phyloP scores from a whole-genome alignment of 2,888 invertebrate species.

The Pollenia griseotomentosa region DNA sequence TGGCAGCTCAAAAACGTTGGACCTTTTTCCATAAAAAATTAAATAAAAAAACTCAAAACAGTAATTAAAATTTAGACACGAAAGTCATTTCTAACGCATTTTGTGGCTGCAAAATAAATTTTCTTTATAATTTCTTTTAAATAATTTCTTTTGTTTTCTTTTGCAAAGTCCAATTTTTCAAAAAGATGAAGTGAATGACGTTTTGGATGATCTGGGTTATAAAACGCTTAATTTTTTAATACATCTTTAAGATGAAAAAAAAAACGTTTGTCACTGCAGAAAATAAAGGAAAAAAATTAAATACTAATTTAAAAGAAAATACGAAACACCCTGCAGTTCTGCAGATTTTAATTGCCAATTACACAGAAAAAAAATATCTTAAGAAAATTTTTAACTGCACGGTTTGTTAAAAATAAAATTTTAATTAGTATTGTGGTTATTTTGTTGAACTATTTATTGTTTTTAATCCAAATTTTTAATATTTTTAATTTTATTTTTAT shows the following conservation, averaged over 20 bases:
- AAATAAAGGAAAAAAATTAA: too few species aligned
- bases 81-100: constrained; percentile 41
- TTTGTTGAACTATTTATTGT: too few species aligned
- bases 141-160: background rate
- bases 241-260: background rate
- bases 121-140: background rate
- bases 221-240: constrained; percentile 8
- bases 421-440: too few species aligned
- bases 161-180: background rate
- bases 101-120: background rate
- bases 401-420: too few species aligned
- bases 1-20: constrained; percentile 8
- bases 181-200: background rate
- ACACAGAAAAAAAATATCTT: too few species aligned
- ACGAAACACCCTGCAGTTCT: too few species aligned
- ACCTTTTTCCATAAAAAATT: background rate
- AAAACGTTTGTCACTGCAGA: background rate
- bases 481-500: too few species aligned
- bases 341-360: too few species aligned
- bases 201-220: constrained; percentile 32
- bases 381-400: too few species aligned
- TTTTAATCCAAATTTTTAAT: too few species aligned
- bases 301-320: too few species aligned
- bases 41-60: constrained; percentile 2
- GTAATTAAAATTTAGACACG: constrained; percentile 49